phyloP scores from a whole-genome alignment of 2,113 vertebrate species.

The Leptodactylus fuscus region DNA sequence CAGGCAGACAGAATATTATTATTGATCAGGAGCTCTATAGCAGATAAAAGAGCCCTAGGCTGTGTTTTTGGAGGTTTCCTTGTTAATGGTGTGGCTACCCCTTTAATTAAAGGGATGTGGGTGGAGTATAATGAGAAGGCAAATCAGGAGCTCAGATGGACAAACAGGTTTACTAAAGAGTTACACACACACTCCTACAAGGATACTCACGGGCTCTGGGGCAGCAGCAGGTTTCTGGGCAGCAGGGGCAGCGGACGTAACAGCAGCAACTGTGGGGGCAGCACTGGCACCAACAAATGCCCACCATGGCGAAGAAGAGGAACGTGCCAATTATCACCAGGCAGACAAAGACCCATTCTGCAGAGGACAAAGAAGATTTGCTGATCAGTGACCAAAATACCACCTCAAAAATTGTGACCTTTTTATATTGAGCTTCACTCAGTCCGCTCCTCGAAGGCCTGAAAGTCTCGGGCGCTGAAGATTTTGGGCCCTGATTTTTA shows the following conservation, averaged over 20 bases:
- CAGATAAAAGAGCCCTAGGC: too few species aligned
- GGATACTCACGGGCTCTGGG: constrained; percentile 88
- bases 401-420: too few species aligned
- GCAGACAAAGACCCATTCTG: constrained; percentile 97
- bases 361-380: constrained; percentile 50
- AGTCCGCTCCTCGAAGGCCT: too few species aligned
- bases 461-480: too few species aligned
- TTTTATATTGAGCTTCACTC: too few species aligned
- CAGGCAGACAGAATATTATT: not conserved
- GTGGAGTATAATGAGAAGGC: not conserved
- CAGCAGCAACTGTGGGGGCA: constrained; percentile 98
- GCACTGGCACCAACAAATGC: constrained; percentile 98
- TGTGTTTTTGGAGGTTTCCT: too few species aligned
- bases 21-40: not conserved
- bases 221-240: constrained; percentile 96
- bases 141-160: not conserved
- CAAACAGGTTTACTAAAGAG: not conserved
- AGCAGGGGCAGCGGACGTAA: constrained; percentile 95
- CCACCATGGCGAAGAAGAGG: constrained; percentile 88
- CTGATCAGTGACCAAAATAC: constrained; percentile 7
- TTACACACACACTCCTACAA: not conserved
- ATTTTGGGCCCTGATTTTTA: too few species aligned
- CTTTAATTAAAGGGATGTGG: not conserved
- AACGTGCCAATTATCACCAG: constrained; percentile 86
- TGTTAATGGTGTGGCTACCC: too few species aligned